These are phyloP conservation scores for Ricordea florida DNA, from an alignment of 92 coral and sea anemone genomes.

Conservation along the genomic window DNA sequence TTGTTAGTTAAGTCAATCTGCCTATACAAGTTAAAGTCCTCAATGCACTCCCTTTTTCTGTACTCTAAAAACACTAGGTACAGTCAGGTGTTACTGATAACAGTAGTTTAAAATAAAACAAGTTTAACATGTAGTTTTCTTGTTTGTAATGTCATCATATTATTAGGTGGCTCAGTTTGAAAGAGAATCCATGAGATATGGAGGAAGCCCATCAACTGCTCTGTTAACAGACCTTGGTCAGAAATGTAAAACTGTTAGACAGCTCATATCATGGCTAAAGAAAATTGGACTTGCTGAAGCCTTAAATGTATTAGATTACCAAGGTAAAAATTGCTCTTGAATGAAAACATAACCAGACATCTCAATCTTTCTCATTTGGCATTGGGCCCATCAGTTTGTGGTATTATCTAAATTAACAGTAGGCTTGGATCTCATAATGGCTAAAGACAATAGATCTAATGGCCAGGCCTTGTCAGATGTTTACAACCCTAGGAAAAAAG, in stretches of 20 bases:
- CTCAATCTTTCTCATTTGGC: too few species aligned
- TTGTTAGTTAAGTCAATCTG: too few species aligned
- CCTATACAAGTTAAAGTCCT: too few species aligned
- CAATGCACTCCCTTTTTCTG: too few species aligned
- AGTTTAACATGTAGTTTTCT: background rate
- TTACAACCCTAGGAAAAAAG: too few species aligned
- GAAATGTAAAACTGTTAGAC: constrained; percentile 80
- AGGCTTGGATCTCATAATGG: too few species aligned
- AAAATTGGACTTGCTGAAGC: constrained; percentile 71
- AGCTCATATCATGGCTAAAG: constrained; percentile 70
- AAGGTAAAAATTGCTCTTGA: background rate
- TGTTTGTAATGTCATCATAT: background rate
- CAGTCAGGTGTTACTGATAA: background rate
- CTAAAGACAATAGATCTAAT: too few species aligned
- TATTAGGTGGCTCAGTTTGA: constrained; percentile 69
- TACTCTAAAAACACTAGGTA: too few species aligned
- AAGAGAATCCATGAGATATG: constrained; percentile 29
- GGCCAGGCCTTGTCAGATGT: background rate
- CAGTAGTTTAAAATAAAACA: background rate
- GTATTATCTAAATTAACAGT: too few species aligned
- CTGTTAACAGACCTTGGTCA: constrained; percentile 80
- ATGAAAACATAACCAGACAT: background rate
- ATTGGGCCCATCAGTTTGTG: too few species aligned
- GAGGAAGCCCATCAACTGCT: constrained; percentile 65
- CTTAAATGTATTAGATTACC: constrained; percentile 48